These are phyloP conservation scores for Thaumetopoea pityocampa DNA, from an alignment of 1,140 invertebrate genomes.

Conservation along the genomic window DNA sequence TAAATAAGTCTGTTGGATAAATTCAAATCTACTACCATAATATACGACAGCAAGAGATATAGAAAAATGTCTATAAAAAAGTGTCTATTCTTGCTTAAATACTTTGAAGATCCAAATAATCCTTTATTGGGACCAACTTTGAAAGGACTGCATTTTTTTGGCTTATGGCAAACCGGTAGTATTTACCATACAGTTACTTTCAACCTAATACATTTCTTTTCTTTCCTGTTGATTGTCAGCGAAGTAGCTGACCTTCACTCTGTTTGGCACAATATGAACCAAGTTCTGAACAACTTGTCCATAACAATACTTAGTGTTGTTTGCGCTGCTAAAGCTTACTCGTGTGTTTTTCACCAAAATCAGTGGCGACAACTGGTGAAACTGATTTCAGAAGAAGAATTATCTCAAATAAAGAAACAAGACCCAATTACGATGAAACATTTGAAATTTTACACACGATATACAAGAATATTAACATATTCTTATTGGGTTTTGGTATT, in stretches of 20 bases:
- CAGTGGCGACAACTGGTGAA: constrained; percentile 17
- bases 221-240: constrained; percentile 36
- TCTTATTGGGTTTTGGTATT: constrained; percentile 38
- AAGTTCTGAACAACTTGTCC: constrained; percentile 43
- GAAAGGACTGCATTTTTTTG: constrained; percentile 44
- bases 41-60: too few relatives aligned
- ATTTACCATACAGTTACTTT: constrained; percentile 25
- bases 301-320: constrained; percentile 35
- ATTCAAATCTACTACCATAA: too few relatives aligned
- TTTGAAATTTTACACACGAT: constrained; percentile 34
- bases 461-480: constrained; percentile 40
- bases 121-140: constrained; percentile 51
- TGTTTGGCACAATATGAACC: constrained; percentile 35
- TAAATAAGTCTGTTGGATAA: too few relatives aligned
- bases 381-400: constrained; percentile 28
- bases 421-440: constrained; percentile 19
- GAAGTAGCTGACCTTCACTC: constrained; percentile 42
- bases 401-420: constrained; percentile 15
- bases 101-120: constrained; percentile 38
- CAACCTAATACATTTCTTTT: constrained; percentile 28
- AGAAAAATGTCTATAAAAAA: constrained; percentile 23
- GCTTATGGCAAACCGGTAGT: constrained; percentile 34
- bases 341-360: constrained; percentile 15
- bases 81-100: constrained; percentile 16
- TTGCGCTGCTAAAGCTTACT: constrained; percentile 29